Evolutionary conservation across 2,888 invertebrate genomes (phyloP).

Genomic region (Adelognathus sp.): DNA sequence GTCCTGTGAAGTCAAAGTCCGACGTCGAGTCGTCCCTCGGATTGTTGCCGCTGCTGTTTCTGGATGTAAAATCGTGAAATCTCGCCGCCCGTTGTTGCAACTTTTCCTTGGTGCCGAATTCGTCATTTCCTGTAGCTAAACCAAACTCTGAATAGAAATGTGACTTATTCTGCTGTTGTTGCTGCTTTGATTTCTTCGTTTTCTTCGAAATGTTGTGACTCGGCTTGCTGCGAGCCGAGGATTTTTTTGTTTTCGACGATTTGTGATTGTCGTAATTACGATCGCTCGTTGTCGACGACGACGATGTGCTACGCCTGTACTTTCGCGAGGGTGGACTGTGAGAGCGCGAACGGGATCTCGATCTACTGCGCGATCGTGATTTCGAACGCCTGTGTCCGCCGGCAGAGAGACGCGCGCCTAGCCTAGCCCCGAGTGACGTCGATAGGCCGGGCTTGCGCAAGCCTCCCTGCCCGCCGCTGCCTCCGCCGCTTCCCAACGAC

Average conservation of each 20-base stretch:
- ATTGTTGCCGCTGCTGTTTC: slow-evolving; percentile 81
- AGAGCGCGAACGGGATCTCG: slow-evolving; percentile 79
- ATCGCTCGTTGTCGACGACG: slow-evolving; percentile 76
- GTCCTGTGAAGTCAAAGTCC: slow-evolving; percentile 92
- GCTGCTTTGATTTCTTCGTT: slow-evolving; percentile 83
- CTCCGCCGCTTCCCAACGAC: slow-evolving; percentile 64
- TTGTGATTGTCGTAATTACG: slow-evolving; percentile 78
- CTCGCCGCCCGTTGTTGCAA: slow-evolving; percentile 95
- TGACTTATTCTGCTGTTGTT: slow-evolving; percentile 81
- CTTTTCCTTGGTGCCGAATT: slow-evolving; percentile 89
- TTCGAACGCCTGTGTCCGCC: slow-evolving; percentile 71
- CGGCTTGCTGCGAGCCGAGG: slow-evolving; percentile 67
- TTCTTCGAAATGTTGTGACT: slow-evolving; percentile 65
- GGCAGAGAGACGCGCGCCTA: slow-evolving; percentile 83
- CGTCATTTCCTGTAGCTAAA: slow-evolving; percentile 84
- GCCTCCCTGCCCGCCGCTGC: slow-evolving; percentile 70
- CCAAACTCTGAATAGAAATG: slow-evolving; percentile 87
- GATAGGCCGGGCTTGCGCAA: slow-evolving; percentile 82
- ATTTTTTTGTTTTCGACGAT: slow-evolving; percentile 73
- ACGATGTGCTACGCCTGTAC: slow-evolving; percentile 77
- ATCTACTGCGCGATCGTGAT: slow-evolving; percentile 71
- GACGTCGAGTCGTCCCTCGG: slow-evolving; percentile 84
- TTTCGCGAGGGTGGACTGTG: slow-evolving; percentile 76
- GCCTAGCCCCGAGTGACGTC: slow-evolving; percentile 83
- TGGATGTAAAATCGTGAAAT: slow-evolving; percentile 85